Conservation (phyloP, 2,888 invertebrate genomes). For the Acanthacorydalis orientalis region DNA sequence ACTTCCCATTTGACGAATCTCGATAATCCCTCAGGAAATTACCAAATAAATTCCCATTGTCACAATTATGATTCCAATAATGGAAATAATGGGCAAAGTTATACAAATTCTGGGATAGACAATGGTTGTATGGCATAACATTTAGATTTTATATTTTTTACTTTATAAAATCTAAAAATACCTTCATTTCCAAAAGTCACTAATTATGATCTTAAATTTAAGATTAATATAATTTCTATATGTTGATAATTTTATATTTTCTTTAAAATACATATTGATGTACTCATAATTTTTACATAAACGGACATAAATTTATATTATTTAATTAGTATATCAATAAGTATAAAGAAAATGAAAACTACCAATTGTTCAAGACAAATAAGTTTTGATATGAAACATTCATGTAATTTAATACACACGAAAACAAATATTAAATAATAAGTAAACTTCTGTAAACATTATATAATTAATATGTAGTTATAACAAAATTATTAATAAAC, state of each 20-base stretch:
- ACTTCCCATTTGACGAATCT: constrained; percentile 35
- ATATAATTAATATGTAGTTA: too few relatives aligned
- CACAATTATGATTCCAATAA: constrained; percentile 32
- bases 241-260: background rate
- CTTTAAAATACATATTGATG: background rate
- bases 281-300: background rate
- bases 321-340: background rate
- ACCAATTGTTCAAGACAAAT: background rate
- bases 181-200: too few relatives aligned
- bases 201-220: background rate
- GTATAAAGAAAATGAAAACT: background rate
- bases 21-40: constrained; percentile 21
- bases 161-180: too few relatives aligned
- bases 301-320: background rate
- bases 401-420: too few relatives aligned
- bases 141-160: background rate
- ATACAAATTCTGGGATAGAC: constrained; percentile 35
- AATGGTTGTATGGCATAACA: constrained; percentile 44
- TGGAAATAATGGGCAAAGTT: constrained; percentile 31
- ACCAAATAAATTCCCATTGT: constrained; percentile 28
- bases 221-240: background rate
- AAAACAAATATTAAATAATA: too few relatives aligned
- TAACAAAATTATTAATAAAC: too few relatives aligned
- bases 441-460: too few relatives aligned
- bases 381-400: background rate